Conservation (phyloP, 2,113 vertebrate species). For the human region DNA sequence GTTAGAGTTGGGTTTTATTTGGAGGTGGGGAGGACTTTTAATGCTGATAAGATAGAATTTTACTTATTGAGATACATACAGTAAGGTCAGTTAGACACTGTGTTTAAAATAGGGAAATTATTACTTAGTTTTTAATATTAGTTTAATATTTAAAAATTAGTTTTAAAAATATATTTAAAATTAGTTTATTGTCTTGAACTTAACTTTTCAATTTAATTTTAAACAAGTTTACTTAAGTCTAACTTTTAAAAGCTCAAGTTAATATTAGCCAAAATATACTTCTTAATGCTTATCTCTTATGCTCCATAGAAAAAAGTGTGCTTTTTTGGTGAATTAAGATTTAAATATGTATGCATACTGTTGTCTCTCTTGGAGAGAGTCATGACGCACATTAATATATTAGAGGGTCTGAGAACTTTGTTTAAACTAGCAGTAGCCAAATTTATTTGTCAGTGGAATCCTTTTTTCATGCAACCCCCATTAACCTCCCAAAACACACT, state of each 20-base stretch:
- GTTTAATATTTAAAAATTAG: not conserved
- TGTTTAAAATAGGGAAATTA: conserved; percentile 27
- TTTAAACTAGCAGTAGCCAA: not conserved
- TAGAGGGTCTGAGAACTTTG: not conserved
- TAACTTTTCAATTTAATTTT: conserved; percentile 16
- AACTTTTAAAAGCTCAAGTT: conserved; percentile 11
- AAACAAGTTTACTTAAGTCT: conserved; percentile 29
- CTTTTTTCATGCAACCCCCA: not conserved
- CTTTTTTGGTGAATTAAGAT: not conserved
- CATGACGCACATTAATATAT: not conserved
- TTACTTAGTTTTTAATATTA: not conserved
- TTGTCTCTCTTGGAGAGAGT: not conserved
- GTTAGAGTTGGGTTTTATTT: not conserved
- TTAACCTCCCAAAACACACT: not conserved
- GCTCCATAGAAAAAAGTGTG: not conserved
- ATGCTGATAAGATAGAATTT: not conserved
- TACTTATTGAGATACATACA: conserved; percentile 16
- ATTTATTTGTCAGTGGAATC: not conserved
- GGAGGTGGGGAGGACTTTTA: not conserved
- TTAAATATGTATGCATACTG: not conserved
- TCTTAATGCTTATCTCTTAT: not conserved
- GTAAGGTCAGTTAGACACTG: not conserved
- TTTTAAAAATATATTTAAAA: not conserved
- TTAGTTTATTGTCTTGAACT: conserved; percentile 32
- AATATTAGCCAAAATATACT: not conserved